Evolutionary conservation across 2,888 invertebrate genomes (phyloP).

Genomic region (Rhagonycha lutea): DNA sequence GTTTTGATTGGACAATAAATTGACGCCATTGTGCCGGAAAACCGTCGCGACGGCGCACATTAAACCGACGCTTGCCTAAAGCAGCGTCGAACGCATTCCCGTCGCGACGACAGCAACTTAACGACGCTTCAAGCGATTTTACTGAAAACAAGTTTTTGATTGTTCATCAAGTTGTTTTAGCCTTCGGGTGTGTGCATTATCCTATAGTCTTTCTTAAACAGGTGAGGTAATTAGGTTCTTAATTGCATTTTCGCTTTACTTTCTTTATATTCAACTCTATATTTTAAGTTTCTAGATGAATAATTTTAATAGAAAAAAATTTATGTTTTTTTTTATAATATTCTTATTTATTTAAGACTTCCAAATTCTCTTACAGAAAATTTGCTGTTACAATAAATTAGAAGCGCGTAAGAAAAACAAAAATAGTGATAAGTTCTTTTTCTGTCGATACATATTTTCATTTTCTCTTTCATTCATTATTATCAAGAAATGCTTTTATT

Average conservation of each 20-base stretch:
- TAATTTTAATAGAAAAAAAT: neutral
- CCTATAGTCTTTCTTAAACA: constrained; percentile 31
- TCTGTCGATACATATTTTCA: too few relatives aligned
- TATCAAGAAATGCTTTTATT: too few relatives aligned
- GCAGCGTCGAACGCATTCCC: constrained; percentile 62
- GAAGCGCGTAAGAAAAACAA: too few relatives aligned
- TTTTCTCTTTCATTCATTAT: too few relatives aligned
- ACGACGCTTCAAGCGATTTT: constrained; percentile 43
- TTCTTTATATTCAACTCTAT: constrained; percentile 14
- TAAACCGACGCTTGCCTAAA: constrained; percentile 65
- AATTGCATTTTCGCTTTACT: constrained; percentile 23
- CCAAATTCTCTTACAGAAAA: neutral
- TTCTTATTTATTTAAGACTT: neutral
- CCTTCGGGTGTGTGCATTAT: constrained; percentile 39
- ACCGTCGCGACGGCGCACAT: constrained; percentile 51
- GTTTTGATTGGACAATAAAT: constrained; percentile 48
- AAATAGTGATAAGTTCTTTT: too few relatives aligned
- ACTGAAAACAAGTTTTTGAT: constrained; percentile 37
- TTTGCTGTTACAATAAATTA: neutral
- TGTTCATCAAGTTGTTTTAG: constrained; percentile 42
- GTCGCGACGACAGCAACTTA: constrained; percentile 49
- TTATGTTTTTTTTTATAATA: neutral
- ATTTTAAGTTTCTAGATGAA: neutral
- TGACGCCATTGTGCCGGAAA: constrained; percentile 58
- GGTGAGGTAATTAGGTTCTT: constrained; percentile 34